Evolutionary conservation across 2,113 vertebrate species (phyloP).

Genomic region (Eudyptes chrysolophus): DNA sequence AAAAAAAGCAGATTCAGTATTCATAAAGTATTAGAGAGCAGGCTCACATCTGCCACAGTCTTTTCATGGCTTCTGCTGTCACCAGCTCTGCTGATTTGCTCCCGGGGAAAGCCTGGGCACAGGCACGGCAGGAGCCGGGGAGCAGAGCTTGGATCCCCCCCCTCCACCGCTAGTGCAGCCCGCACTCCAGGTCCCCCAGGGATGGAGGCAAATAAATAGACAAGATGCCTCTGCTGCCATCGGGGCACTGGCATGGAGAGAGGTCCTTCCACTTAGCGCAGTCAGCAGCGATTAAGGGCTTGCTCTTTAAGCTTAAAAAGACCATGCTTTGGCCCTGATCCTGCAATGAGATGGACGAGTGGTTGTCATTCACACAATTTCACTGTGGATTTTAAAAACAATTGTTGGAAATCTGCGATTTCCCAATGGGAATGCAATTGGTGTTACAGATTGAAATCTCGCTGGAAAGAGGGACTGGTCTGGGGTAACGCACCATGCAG

Average conservation of each 20-base stretch:
- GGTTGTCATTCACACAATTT: background rate
- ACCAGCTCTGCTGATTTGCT: constrained; percentile 13
- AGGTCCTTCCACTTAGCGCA: background rate
- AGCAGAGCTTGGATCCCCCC: background rate
- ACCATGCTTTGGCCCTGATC: background rate
- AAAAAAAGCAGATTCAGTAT: background rate
- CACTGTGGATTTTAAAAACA: background rate
- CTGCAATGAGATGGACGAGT: background rate
- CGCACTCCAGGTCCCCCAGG: background rate
- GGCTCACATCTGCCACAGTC: constrained; percentile 9
- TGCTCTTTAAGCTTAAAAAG: background rate
- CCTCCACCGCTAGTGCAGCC: background rate
- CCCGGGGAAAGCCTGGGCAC: background rate
- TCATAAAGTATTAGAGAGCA: background rate
- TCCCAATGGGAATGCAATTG: background rate
- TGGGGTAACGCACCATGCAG: background rate
- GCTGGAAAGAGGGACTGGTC: background rate
- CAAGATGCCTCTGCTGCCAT: background rate
- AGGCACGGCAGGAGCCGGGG: background rate
- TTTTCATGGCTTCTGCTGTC: constrained; percentile 42
- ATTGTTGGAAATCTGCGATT: background rate
- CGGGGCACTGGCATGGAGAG: background rate
- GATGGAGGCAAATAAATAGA: background rate
- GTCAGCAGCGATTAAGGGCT: background rate
- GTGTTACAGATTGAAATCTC: background rate